Base-by-base conservation (phyloP, 2,797 vertebrate species). In the Lepilemur ruficaudatus region DNA sequence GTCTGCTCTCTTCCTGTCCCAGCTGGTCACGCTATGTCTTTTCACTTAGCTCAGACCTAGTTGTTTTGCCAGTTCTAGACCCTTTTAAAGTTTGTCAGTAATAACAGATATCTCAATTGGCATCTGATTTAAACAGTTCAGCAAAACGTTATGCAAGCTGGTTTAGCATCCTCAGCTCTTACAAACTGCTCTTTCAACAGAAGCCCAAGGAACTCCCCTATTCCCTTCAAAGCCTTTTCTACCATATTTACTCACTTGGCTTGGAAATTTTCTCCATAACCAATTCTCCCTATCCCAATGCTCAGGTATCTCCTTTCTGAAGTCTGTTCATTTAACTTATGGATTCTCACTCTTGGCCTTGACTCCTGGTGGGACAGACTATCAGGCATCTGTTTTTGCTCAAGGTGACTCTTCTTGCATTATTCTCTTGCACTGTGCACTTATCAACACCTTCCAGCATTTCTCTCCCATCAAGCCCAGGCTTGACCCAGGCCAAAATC, bases 61-160 rank as follows among this genome's bases (percentile, higher is more conserved):
- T 38, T 85, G 50, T 91, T 93, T 84, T 93, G 81, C 88, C 91
- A 95, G 72, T 79, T 94, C 92, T 91, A 96, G 94, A 97, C 88
- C 67, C 78, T 91, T 59, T 85, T 55, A 85, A 70, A 76, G 41
- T 89, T 67, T 76, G 28, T 89, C 73, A 83, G 52, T 75, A 94
- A 80, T 84, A 94, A 82, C 23, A 89, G 80, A 81, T 73, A 92
- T 70, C 59, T 92, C 88, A 96, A 48, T 8, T 50, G 18, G 59
- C 35, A 35, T 90, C 48, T 82, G 55, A 67, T 41, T 87, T 87
- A 89, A 88, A 91, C 35, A 65, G 8, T 83, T 76, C 23, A 83
- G 70, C 61, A 96, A 95, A 84, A 94, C 0, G 0, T 35, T 46
- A 43, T n/a, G 28, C 35, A 73, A 94, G 15, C 52, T 46, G 14